A percentile compares a stretch with the other conserved stretches of the same genome.
These are phyloP conservation scores for Enteromius anoplus DNA, from an alignment of 2,797 vertebrate genomes.

Conservation along the genomic window DNA sequence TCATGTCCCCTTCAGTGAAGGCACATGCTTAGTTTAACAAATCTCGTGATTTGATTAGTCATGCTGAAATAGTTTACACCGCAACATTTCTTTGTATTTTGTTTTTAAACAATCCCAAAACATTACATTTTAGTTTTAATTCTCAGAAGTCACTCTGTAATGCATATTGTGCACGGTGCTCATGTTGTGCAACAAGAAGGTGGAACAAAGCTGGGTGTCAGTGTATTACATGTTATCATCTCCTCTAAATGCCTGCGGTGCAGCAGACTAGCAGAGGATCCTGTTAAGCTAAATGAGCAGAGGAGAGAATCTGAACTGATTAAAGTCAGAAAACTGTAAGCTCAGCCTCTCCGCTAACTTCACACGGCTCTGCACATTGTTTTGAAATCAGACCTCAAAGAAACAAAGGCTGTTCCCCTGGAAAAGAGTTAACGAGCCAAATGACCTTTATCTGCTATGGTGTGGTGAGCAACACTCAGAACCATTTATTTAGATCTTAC, in stretches of 20 bases:
- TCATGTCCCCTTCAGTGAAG: not conserved
- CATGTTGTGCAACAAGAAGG: slow-evolving; percentile 5
- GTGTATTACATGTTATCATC: slow-evolving; percentile 62
- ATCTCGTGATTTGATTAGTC: not conserved
- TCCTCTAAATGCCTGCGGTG: slow-evolving; percentile 69
- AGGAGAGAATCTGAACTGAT: slow-evolving; percentile 69
- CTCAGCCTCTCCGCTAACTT: not conserved
- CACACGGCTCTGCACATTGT: slow-evolving; percentile 17
- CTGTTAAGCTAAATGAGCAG: slow-evolving; percentile 64
- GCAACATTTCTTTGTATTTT: not conserved
- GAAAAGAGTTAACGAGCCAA: slow-evolving; percentile 34
- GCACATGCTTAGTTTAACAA: not conserved
- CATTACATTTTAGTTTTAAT: not conserved
- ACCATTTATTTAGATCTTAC: slow-evolving; percentile 43
- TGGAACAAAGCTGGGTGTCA: slow-evolving; percentile 61
- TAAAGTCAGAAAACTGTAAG: slow-evolving; percentile 68
- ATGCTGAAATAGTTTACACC: not conserved
- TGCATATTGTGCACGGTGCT: not conserved
- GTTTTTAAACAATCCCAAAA: not conserved
- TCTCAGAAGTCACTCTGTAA: not conserved
- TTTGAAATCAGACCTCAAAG: slow-evolving; percentile 29
- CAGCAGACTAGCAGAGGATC: slow-evolving; percentile 67
- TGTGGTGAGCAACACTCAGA: slow-evolving; percentile 20
- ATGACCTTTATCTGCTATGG: slow-evolving; percentile 43
- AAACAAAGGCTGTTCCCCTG: slow-evolving; percentile 30